Percentiles rank a stretch among this genome's conserved stretches.
These are phyloP conservation scores for Mastomys natalensis DNA, from an alignment of 2,113 vertebrate genomes.

Conservation along the genomic window DNA sequence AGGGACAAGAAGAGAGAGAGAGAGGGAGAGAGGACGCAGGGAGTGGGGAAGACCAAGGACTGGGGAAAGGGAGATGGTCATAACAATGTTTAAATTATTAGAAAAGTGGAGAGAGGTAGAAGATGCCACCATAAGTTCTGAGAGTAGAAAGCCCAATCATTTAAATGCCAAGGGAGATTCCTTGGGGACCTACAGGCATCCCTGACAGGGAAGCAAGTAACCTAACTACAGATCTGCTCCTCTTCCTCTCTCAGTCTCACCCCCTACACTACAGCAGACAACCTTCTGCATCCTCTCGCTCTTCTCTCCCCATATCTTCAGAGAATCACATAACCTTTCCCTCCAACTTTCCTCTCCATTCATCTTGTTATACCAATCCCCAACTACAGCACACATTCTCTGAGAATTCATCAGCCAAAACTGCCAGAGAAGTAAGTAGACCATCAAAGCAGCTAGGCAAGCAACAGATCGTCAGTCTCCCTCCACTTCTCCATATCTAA, in stretches of 20 bases:
- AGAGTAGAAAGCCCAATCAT: neutral
- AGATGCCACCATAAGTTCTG: neutral
- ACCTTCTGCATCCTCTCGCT: neutral
- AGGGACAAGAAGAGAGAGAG: no score
- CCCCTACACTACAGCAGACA: neutral
- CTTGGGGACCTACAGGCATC: neutral
- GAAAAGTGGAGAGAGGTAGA: neutral
- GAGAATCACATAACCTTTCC: neutral
- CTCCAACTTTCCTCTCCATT: neutral
- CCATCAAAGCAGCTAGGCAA: neutral
- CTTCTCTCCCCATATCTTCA: neutral
- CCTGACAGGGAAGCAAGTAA: neutral
- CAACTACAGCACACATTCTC: neutral
- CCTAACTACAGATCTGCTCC: neutral
- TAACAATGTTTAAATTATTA: neutral
- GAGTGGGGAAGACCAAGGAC: neutral
- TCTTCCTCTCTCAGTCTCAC: neutral
- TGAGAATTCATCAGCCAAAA: neutral
- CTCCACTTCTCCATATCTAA: neutral
- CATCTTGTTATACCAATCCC: neutral
- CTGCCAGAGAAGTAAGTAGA: neutral
- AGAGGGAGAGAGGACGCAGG: no score
- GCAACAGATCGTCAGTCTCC: neutral
- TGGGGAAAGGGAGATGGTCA: neutral
- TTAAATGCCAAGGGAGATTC: neutral